phyloP scores from a whole-genome alignment of 2,113 vertebrate genomes.

The Callopanchax toddi region DNA sequence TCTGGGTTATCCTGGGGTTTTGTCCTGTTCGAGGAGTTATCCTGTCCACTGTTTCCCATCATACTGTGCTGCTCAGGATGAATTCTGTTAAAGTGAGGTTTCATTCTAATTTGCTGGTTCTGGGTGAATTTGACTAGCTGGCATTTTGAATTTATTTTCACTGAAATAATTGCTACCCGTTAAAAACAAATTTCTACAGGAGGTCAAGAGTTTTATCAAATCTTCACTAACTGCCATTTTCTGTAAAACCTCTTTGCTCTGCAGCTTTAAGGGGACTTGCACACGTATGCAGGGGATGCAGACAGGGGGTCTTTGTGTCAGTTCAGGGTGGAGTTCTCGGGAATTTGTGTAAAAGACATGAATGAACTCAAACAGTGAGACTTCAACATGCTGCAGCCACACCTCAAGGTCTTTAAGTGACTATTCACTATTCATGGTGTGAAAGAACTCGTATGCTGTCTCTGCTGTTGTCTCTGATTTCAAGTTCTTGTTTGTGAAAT shows the following conservation, averaged over 20 bases:
- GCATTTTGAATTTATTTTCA: too few relatives aligned
- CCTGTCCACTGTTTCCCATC: too few relatives aligned
- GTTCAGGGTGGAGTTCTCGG: constrained; percentile 41
- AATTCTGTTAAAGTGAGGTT: too few relatives aligned
- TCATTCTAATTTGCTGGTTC: too few relatives aligned
- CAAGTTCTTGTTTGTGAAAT: not conserved
- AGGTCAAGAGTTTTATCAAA: too few relatives aligned
- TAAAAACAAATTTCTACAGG: too few relatives aligned
- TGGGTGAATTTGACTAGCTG: too few relatives aligned
- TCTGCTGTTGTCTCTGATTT: not conserved
- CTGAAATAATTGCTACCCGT: too few relatives aligned
- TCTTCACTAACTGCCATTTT: too few relatives aligned
- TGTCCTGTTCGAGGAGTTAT: too few relatives aligned
- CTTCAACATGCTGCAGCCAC: constrained; percentile 27
- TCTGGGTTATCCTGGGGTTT: too few relatives aligned
- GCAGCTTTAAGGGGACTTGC: not conserved
- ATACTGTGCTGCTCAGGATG: too few relatives aligned
- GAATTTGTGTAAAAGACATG: constrained; percentile 44
- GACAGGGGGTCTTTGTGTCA: constrained; percentile 65
- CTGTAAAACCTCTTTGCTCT: not conserved
- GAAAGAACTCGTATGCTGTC: not conserved
- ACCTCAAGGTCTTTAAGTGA: constrained; percentile 14
- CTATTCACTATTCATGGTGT: constrained; percentile 36
- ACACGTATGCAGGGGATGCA: not conserved
- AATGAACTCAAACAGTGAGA: constrained; percentile 15